Evolutionary conservation across 2,113 vertebrate genomes (phyloP).

Genomic region (Hemiscyllium ocellatum): DNA sequence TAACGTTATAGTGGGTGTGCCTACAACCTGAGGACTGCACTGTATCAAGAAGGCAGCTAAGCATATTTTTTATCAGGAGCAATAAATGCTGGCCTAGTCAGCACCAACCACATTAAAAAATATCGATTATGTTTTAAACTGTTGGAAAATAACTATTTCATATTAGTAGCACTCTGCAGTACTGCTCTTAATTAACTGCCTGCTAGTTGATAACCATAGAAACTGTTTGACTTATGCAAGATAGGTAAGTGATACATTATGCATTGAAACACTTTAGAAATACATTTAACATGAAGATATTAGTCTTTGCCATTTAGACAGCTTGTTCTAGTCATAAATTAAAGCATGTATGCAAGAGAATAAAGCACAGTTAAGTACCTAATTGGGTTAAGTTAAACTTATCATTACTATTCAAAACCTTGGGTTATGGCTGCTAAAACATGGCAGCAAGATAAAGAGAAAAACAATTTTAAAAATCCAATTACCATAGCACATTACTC

Average conservation of each 20-base stretch:
- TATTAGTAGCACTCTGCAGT: not conserved
- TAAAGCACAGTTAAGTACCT: not conserved
- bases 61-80: too few relatives aligned
- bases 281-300: not conserved
- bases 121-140: not conserved
- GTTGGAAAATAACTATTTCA: not conserved
- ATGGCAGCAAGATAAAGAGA: not conserved
- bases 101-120: not conserved
- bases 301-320: not conserved
- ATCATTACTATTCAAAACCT: not conserved
- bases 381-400: slow-evolving; percentile 7
- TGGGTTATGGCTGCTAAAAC: not conserved
- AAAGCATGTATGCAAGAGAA: not conserved
- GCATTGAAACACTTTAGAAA: not conserved
- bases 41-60: too few relatives aligned
- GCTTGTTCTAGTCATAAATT: not conserved
- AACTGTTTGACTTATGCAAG: not conserved
- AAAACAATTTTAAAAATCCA: not conserved
- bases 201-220: not conserved
- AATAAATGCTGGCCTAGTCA: too few relatives aligned
- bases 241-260: not conserved
- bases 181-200: not conserved
- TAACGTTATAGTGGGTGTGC: too few relatives aligned
- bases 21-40: too few relatives aligned
- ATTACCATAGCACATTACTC: not conserved